These are phyloP conservation scores for Maniola jurtina DNA, from an alignment of 1,140 invertebrate species.

Conservation along the genomic window DNA sequence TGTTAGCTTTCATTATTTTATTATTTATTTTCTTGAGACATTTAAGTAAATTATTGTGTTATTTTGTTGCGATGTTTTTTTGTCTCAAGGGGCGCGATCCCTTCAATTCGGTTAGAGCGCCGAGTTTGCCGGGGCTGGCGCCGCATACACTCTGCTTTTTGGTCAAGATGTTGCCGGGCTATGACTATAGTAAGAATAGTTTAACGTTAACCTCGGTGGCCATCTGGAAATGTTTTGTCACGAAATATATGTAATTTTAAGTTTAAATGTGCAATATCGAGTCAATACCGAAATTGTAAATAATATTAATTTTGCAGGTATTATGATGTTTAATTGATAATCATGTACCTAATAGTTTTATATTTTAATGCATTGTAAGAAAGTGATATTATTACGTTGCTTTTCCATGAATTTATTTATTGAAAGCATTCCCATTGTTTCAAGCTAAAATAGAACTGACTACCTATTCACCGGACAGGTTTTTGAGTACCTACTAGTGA, in stretches of 20 bases:
- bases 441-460: slow-evolving; percentile 43
- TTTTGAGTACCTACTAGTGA: slow-evolving; percentile 54
- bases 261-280: slow-evolving; percentile 73
- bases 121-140: no score
- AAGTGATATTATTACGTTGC: slow-evolving; percentile 45
- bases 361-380: slow-evolving; percentile 42
- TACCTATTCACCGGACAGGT: slow-evolving; percentile 32
- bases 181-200: slow-evolving; percentile 5
- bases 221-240: slow-evolving; percentile 21
- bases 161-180: slow-evolving; percentile 3
- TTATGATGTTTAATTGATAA: slow-evolving; percentile 40
- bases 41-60: no score
- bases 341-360: slow-evolving; percentile 45
- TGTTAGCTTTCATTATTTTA: no score
- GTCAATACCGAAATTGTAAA: slow-evolving; percentile 60
- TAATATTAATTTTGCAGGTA: slow-evolving; percentile 41
- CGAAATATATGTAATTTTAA: slow-evolving; percentile 48
- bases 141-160: no score
- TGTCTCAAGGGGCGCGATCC: no score
- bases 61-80: no score
- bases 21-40: no score
- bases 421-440: slow-evolving; percentile 70
- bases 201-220: slow-evolving; percentile 17
- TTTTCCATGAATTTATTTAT: slow-evolving; percentile 67
- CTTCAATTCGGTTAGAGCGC: no score